Evolutionary conservation across 2,113 vertebrate genomes (phyloP), one percentile per base, ranked within the genome.

Genomic region (Cardinalis cardinalis): DNA sequence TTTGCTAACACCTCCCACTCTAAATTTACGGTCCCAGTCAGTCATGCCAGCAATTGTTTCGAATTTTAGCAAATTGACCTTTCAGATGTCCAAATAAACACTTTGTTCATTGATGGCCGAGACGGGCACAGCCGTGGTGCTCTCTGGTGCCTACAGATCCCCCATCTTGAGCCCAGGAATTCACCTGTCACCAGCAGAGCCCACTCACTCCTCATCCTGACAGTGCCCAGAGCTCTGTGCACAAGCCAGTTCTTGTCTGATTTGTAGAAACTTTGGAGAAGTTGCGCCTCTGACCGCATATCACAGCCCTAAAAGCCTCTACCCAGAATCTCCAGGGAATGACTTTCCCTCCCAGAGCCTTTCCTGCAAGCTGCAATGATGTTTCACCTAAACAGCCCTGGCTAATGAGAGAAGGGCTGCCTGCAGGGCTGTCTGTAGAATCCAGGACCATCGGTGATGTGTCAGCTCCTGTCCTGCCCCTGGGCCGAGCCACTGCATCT

Each of bases 1-100:
- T 83, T 88, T 76, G 43, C 88, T 94, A 83, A 95, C 87, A 83
- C 87, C 75, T 94, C 93, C 93, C 88, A 92, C 90, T 95, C 82
- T 48, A 80, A 85, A 93, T 94, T 94, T 91, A 88, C 89, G 83
- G 66, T 15, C 87, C 43, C 59, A 70, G 82, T 52, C 1, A 0
- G 68, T 52, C 89, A 92, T 0, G 60, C 85, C 95, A 94, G 79
- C 12, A 2, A 86, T 88, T 92, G 94, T 87, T 95, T 91, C 4
- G 0, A 63, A 6, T 85, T 91, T 89, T 51, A 85, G 60, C 61
- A 59, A 77, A 66, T 0, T 94, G 94, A 89, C 88, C 93, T 94
- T 96, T 95, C 64, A 38, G 69, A 83, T 59, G 49, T 83, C 83
- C 85, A 93, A 91, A 87, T 48, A 95, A 95, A 94, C 82, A 74